Evolutionary conservation across 1,140 invertebrate species (phyloP), one percentile per base, ranked within the genome.

Genomic region (Drosophila pruinosa): DNA sequence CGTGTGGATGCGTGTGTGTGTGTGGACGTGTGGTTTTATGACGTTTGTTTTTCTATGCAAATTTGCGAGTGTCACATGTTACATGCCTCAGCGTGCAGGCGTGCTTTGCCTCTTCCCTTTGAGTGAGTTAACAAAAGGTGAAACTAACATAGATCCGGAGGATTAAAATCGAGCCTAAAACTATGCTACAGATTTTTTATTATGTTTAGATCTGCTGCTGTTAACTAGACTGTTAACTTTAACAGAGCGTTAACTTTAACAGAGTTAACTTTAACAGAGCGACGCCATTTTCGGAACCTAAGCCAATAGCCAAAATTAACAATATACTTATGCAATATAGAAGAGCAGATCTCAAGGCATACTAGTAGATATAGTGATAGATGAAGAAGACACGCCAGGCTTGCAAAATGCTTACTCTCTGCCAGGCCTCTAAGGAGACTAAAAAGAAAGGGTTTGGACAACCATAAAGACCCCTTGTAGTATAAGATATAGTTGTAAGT

Each of bases 1-100:
- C 19, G n/a, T 39, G 7, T 17, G 36, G 43, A 36, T 17, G 3
- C 26, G 22, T 28, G 17, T 8, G 31, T 15, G 26, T 28, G 53
- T 41, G 22, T 26, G 4, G 28, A 12, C 50, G 5, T 3, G 36
- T 39, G 34, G 34, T 47, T 70, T 69, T 72, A 38, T 54, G 57
- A 50, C 59, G 26, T 31, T 62, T 86, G 80, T 81, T 85, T 86
- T 85, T 74, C 82, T 88, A 88, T 86, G 81, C 59, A 88, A 86
- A 88, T 88, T 72, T 74, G 14, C 8, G 31, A 34, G 10, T 53
- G 28, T n/a, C 24, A 43, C 52, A 54, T 21, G 19, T 28, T 24
- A 54, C 59, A 31, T 31, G 41, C 41, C 28, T 34, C 24, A 28
- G 22, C n/a, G 7, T 10, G n/a, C 21, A 45, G n/a, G n/a, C 41